Evolutionary conservation across 2,113 vertebrate species (phyloP).

Genomic region (Nesogale talazaci): DNA sequence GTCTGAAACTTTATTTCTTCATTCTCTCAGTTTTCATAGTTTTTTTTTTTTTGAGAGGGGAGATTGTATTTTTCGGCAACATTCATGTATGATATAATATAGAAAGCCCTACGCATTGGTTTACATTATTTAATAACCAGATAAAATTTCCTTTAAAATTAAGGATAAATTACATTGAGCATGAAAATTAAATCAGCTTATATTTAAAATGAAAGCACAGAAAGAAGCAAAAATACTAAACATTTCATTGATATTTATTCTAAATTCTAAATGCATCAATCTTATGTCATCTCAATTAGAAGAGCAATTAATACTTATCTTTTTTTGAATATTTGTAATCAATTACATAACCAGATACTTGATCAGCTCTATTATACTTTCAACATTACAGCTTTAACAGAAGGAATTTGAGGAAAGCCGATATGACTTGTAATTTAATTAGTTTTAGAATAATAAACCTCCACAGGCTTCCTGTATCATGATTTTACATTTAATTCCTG

Average conservation of each 20-base stretch:
- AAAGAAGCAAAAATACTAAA: background rate
- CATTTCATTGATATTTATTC: background rate
- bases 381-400: background rate
- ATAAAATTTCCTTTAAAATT: background rate
- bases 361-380: background rate
- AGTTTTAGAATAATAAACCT: background rate
- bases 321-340: background rate
- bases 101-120: background rate
- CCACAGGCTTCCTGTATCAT: background rate
- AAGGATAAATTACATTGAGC: background rate
- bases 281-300: background rate
- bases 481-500: background rate
- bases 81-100: background rate
- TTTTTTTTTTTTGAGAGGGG: background rate
- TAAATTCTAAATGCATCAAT: background rate
- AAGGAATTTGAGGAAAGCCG: background rate
- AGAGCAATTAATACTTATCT: background rate
- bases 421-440: background rate
- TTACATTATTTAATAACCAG: background rate
- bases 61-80: background rate
- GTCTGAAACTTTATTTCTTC: background rate
- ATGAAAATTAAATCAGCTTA: constrained; percentile 7
- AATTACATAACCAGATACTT: background rate
- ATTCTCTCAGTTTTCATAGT: background rate
- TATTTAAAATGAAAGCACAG: constrained; percentile 15